Evolutionary conservation across 2,888 invertebrate genomes (phyloP), one percentile per base, ranked within the genome.

Genomic region (Dasypogon diadema): DNA sequence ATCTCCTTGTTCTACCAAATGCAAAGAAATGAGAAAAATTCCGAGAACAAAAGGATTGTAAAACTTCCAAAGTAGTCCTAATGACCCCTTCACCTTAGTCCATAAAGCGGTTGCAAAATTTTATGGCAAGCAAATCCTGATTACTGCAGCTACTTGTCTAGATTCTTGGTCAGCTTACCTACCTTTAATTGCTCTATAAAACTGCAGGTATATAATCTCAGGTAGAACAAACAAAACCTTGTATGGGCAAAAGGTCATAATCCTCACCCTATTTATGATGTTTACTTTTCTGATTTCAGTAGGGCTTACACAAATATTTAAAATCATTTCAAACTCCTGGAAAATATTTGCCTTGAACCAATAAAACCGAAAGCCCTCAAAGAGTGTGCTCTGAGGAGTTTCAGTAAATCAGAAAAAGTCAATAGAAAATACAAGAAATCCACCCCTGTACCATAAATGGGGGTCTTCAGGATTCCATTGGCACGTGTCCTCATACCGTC

Each of bases 141-240:
- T 30, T 30, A 30, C 30, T 30, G 4, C 8, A 5, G 30, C 30
- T 30, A 30, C 30, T 30, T 30, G 30, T 30, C 4, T 30, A 30
- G 8, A 30, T 30, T 8, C 8, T 30, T 16, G 16, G 26, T 16
- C 58, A 26, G 30, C 16, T 26, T 58, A 58, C 58, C 58, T 58
- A 30, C 30, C n/a, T 30, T 26, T 58, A 58, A 58, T 58, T 58
- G 30, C 58, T 58, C 58, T 58, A 58, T 58, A 58, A 58, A 58
- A 58, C 58, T 58, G 30, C 58, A 58, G 58, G 58, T 58, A 58
- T 24, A 58, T 58, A 58, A 26, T 58, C 58, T 58, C 26, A 10
- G 16, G 14, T 58, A 30, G 30, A 12, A 30, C 34, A 58, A 58
- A 58, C 26, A 3, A 5, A 8, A 30, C 30, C 30, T 30, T 3